Base-by-base conservation (phyloP, 2,888 invertebrate genomes). In the Asteroscopus sphinx region DNA sequence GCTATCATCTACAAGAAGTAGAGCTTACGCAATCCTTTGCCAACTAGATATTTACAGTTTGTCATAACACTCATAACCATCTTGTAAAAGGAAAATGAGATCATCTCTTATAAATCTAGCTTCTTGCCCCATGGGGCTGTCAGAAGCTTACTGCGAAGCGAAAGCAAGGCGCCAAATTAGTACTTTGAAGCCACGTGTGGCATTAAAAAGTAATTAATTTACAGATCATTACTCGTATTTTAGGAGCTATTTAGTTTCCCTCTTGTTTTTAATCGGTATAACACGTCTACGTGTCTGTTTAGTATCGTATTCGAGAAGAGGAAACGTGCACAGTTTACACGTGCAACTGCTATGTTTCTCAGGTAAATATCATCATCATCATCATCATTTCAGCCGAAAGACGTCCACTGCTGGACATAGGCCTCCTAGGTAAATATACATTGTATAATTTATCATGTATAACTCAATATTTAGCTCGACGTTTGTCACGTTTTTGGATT, bases 361-460 rank as follows among this genome's bases (percentile, higher is more conserved):
- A 30, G 8, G 48, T 64, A 70, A n/a, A n/a, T n/a, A n/a, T n/a
- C n/a, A n/a, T n/a, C n/a, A n/a, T n/a, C n/a, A n/a, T n/a, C n/a
- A n/a, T n/a, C n/a, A n/a, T n/a, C n/a, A n/a, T n/a, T n/a, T n/a
- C n/a, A n/a, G n/a, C n/a, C n/a, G n/a, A n/a, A n/a, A n/a, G n/a
- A n/a, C n/a, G n/a, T n/a, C n/a, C n/a, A n/a, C n/a, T n/a, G n/a
- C n/a, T n/a, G n/a, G n/a, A n/a, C n/a, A n/a, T n/a, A n/a, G n/a
- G n/a, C n/a, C n/a, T 46, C 12, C 32, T 48, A 30, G 8, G 48
- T 64, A 70, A 64, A 58, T 49, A 64, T 7, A 37, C 36, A 44
- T 33, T 35, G 26, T 42, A 21, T 21, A 37, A 63, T 42, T n/a
- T 61, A 40, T 15, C 41, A 32, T 46, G 12, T n/a, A 9, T 21